Base-by-base conservation (phyloP, 2,113 vertebrate species). In the Spilogale gracilis region DNA sequence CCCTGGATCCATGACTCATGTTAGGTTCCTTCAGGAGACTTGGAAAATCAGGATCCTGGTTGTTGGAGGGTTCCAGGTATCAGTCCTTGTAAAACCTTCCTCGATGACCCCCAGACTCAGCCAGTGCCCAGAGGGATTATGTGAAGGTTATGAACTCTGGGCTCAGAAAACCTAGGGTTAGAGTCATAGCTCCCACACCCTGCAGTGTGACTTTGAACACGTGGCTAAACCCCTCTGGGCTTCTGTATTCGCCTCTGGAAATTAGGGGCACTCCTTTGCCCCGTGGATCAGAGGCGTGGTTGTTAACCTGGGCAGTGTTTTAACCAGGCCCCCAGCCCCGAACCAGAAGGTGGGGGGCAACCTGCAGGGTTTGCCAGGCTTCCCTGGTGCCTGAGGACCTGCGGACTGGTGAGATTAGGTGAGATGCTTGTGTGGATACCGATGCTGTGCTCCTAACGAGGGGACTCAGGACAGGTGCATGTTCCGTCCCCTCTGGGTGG, bases 391-490 rank as follows among this genome's bases (percentile, higher is more conserved):
- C 9, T 30, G 10, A 52, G 91, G n/a, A 5, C 11, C 13, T 73
- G 13, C 2, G 6, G 14, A 3, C 0, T 65, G 56, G 50, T 38
- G 38, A 38, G 73, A 23, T 45, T 17, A 52, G 50, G 11, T 4
- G 38, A 27, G 16, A 38, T 9, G 0, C 17, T 17, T 14, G 18
- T 16, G 2, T 27, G 2, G 5, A 12, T 18, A 7, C 43, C 2
- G 2, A 23, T 8, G 1, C 20, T 13, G 32, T 21, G 0, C 20
- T 21, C 4, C 20, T n/a, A 8, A 14, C 1, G 9, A 13, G 0
- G 6, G 52, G 54, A 5, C 23, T 1, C 0, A 6, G 1, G 7
- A 21, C 11, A 9, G 43, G 13, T 13, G 0, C 1, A 20, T 7
- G 1, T n/a, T 3, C 13, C 6, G 79, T 67, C 32, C 87, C 52